phyloP scores from a whole-genome alignment of 1,140 invertebrate species.

The Temnothorax nylanderi region DNA sequence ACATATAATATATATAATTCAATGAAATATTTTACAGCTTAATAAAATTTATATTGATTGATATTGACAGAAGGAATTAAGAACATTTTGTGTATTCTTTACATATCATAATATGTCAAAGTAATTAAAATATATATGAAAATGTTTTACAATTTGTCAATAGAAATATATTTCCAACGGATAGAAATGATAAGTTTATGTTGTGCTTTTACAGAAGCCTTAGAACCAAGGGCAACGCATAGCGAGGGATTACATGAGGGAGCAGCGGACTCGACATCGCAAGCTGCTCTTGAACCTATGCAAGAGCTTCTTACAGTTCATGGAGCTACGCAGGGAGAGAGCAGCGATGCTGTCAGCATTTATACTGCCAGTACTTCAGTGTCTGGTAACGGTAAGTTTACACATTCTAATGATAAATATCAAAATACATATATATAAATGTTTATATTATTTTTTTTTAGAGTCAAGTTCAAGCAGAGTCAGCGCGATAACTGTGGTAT shows the following conservation, averaged over 20 bases:
- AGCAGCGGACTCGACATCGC: constrained; percentile 72
- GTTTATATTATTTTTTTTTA: constrained; percentile 55
- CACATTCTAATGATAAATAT: neutral
- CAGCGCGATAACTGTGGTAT: constrained; percentile 85
- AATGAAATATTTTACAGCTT: neutral
- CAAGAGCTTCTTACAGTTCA: constrained; percentile 80
- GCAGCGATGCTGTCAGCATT: constrained; percentile 82
- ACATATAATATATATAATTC: neutral
- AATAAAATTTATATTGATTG: constrained; percentile 28
- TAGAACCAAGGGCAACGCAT: constrained; percentile 79
- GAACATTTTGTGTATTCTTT: neutral
- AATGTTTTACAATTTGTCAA: neutral
- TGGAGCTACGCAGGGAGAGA: constrained; percentile 80
- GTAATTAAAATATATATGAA: neutral
- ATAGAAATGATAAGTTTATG: neutral
- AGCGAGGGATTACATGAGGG: constrained; percentile 79
- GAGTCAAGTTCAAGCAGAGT: constrained; percentile 83
- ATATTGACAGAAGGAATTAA: constrained; percentile 2
- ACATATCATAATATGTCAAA: constrained; percentile 2
- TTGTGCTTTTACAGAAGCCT: constrained; percentile 72
- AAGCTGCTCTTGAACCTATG: constrained; percentile 73
- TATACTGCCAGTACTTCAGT: constrained; percentile 83
- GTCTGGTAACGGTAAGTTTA: constrained; percentile 82
- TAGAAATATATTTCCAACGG: neutral
- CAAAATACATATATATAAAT: constrained; percentile 5